A percentile compares a stretch with the other conserved stretches of the same genome.
Evolutionary conservation across 2,797 vertebrate genomes (phyloP).

Genomic region (Gephyroberyx darwinii): DNA sequence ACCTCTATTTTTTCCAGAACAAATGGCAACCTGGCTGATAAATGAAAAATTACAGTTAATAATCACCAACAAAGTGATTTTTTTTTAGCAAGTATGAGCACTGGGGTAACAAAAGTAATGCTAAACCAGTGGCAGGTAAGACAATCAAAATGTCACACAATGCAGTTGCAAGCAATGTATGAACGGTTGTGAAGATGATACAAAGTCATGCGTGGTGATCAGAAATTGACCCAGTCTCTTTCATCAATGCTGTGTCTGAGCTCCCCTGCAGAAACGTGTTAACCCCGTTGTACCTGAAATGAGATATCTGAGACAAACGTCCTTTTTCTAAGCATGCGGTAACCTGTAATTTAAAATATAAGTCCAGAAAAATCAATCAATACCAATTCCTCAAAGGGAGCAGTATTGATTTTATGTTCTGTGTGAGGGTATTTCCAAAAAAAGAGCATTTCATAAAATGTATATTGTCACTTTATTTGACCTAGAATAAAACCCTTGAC

Average conservation of each 20-base stretch:
- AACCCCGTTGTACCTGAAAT: background rate
- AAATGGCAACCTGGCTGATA: conserved; percentile 2
- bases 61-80: no score
- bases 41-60: background rate
- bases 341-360: conserved; percentile 20
- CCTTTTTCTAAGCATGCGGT: conserved; percentile 14
- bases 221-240: background rate
- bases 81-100: background rate
- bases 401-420: conserved; percentile 29
- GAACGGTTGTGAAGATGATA: background rate
- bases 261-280: background rate
- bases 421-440: conserved; percentile 21
- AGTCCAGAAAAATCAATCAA: conserved; percentile 39
- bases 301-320: background rate
- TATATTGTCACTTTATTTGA: conserved; percentile 11
- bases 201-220: background rate
- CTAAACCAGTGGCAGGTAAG: background rate
- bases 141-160: background rate
- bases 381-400: conserved; percentile 23
- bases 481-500: conserved; percentile 8
- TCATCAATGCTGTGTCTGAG: background rate
- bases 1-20: background rate
- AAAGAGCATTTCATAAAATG: conserved; percentile 2
- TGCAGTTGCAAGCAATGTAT: background rate
- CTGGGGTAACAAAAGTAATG: background rate